Percentiles rank a stretch among this genome's conserved stretches.
phyloP scores from a whole-genome alignment of 2,113 vertebrate genomes.

The Cyphomyrus discorhynchus region DNA sequence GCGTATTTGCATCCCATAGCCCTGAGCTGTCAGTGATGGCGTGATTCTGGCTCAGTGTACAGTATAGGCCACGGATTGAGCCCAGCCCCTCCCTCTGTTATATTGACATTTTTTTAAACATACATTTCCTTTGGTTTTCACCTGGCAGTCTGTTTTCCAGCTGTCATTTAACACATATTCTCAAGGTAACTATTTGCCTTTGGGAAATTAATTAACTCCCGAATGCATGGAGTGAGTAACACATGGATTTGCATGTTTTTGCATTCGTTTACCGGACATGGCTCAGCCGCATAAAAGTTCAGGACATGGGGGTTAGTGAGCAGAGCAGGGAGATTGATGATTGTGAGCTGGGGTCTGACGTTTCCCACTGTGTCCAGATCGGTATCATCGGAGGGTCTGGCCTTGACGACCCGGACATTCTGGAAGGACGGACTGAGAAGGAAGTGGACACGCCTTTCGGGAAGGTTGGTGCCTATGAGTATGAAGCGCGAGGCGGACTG shows the following conservation, averaged over 20 bases:
- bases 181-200: background rate
- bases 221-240: background rate
- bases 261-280: background rate
- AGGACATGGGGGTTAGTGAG: background rate
- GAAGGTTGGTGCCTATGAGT: slow-evolving; percentile 65
- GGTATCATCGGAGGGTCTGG: slow-evolving; percentile 95
- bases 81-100: background rate
- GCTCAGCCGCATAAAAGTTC: background rate
- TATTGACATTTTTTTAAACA: background rate
- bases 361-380: slow-evolving; percentile 59
- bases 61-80: background rate
- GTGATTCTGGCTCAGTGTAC: background rate
- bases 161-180: background rate
- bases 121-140: background rate
- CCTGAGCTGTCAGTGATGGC: background rate
- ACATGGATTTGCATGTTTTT: background rate
- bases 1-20: background rate
- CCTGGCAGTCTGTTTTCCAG: background rate
- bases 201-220: background rate
- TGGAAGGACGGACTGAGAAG: slow-evolving; percentile 86
- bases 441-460: slow-evolving; percentile 90
- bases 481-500: background rate
- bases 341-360: background rate
- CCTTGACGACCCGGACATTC: slow-evolving; percentile 86
- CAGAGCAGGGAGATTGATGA: background rate